phyloP scores from a whole-genome alignment of 2,113 vertebrate genomes.

The Megaptera novaeangliae region DNA sequence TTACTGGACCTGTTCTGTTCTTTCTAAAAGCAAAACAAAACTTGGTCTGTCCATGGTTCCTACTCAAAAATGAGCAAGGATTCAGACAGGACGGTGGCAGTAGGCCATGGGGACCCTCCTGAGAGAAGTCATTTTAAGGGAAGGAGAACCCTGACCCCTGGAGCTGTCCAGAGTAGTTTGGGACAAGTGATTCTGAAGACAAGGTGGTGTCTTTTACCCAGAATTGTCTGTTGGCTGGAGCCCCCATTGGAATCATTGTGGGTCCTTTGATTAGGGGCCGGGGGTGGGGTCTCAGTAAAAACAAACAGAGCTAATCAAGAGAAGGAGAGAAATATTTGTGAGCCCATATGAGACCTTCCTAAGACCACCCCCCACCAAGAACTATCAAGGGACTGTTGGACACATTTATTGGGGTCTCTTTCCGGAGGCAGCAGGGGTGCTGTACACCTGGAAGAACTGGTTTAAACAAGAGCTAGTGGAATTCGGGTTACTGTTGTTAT shows the following conservation, averaged over 20 bases:
- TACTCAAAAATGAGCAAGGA: neutral
- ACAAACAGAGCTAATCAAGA: neutral
- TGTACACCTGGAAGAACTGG: neutral
- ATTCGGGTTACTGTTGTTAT: neutral
- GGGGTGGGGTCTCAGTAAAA: neutral
- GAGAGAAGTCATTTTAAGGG: neutral
- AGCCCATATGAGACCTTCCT: neutral
- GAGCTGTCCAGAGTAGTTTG: neutral
- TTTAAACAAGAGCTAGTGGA: neutral
- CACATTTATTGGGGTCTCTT: neutral
- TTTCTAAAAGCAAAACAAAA: neutral
- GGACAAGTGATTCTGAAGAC: neutral
- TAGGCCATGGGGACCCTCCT: neutral
- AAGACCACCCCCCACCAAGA: neutral
- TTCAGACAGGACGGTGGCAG: neutral
- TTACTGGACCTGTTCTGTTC: neutral
- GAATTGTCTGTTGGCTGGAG: neutral
- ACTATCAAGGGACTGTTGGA: neutral
- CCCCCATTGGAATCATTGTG: neutral
- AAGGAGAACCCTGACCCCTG: neutral
- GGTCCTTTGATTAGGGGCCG: neutral
- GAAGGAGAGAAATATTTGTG: neutral
- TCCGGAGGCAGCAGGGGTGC: neutral
- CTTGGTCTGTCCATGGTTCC: neutral
- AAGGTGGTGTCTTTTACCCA: neutral